Evolutionary conservation across 2,797 vertebrate species (phyloP).

Genomic region (Crypturellus tataupa): DNA sequence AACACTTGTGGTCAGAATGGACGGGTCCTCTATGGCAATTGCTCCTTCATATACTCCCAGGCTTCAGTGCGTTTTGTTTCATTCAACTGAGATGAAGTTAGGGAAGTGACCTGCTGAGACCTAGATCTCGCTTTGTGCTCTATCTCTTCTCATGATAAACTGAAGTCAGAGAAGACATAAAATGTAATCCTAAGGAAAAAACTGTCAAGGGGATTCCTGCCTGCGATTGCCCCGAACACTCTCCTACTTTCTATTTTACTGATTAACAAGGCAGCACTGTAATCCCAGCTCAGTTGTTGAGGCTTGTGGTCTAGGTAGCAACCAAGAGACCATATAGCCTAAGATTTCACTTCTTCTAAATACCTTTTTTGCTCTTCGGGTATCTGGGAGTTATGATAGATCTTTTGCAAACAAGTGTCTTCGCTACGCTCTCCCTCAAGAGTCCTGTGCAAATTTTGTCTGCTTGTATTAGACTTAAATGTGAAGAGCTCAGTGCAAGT

Average conservation of each 20-base stretch:
- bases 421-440: not conserved
- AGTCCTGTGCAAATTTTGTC: not conserved
- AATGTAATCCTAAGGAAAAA: not conserved
- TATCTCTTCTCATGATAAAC: not conserved
- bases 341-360: not conserved
- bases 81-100: not conserved
- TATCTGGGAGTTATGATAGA: not conserved
- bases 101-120: not conserved
- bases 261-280: conserved; percentile 6
- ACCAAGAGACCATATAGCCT: not conserved
- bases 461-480: not conserved
- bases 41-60: not conserved
- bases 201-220: not conserved
- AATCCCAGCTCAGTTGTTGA: not conserved
- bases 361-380: not conserved
- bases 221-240: not conserved
- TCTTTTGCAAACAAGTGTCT: not conserved
- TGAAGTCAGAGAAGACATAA: not conserved
- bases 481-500: not conserved
- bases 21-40: not conserved
- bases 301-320: not conserved
- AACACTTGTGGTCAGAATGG: not conserved
- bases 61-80: not conserved
- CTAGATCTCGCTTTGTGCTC: not conserved
- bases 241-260: not conserved